A percentile compares a stretch with the other conserved stretches of the same genome.
These are phyloP conservation scores for Dromaius novaehollandiae DNA, from an alignment of 2,113 vertebrate genomes.

Conservation along the genomic window DNA sequence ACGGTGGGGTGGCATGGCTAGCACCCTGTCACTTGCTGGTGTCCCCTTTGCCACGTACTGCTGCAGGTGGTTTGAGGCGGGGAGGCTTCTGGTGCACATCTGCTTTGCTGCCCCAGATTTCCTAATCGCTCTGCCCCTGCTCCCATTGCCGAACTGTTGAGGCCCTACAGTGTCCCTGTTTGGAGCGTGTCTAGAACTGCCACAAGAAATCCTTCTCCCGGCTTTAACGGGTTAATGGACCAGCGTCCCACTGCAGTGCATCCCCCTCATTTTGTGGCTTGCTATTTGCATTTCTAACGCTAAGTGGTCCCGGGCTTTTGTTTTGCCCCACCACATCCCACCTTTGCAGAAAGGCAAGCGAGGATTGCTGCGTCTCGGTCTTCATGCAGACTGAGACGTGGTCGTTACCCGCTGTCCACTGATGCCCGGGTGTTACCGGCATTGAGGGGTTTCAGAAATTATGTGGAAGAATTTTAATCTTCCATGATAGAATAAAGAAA, in stretches of 20 bases:
- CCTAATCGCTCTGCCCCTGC: rapidly evolving
- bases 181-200: neutral
- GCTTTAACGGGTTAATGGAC: neutral
- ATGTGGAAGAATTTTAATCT: neutral
- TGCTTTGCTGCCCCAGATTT: neutral
- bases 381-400: rapidly evolving
- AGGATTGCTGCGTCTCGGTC: rapidly evolving
- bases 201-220: neutral
- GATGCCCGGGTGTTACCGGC: neutral
- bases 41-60: too few species aligned
- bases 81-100: neutral
- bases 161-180: neutral
- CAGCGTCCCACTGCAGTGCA: rapidly evolving
- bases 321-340: neutral
- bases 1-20: rapidly evolving
- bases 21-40: neutral
- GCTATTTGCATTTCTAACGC: rapidly evolving
- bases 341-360: neutral
- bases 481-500: neutral
- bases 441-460: neutral
- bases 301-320: neutral
- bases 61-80: neutral
- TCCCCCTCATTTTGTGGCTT: neutral
- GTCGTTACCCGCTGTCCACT: neutral
- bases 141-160: rapidly evolving